Base-by-base conservation (phyloP, 2,797 vertebrate genomes). In the Muscicapa striata region DNA sequence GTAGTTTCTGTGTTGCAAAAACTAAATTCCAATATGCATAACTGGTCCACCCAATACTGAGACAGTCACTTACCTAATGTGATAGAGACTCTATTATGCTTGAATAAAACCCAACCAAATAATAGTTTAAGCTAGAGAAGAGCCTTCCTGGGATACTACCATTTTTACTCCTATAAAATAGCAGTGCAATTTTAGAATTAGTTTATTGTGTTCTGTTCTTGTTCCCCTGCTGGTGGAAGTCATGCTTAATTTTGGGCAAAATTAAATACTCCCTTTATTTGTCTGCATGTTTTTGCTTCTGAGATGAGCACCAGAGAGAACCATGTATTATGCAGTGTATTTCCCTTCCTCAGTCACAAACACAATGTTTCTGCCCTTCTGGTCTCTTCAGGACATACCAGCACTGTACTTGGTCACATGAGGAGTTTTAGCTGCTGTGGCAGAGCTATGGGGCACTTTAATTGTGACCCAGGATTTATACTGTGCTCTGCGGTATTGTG, bases 401-500 rank as follows among this genome's bases (percentile, higher is more conserved):
- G 1, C 0, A 0, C 57, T 90, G 32, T 16, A 5, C 41, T 41
- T 6, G 30, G 59, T 77, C 52, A 51, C 36, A 32, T 30, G 32
- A 55, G 41, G 69, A 64, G 19, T 88, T 84, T 62, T 58, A 69
- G 48, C 70, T 90, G 61, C 67, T 84, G 26, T 43, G 59, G 4
- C 48, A 29, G 38, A 84, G 30, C 80, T 67, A 1, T 51, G 63
- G 63, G 48, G 59, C 36, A 7, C 48, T 78, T 95, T 15, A 55
- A 20, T 67, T 89, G 70, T 79, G 80, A 87, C 67, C 52, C 48
- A 57, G 70, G 70, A 73, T 87, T 89, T 93, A 67, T 46, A 73
- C 13, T 36, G 24, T 67, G 52, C 22, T 79, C 48, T 87, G 61
- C 69, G 81, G 26, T 29, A 54, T 22, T 40, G 15, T 73, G 45